phyloP scores from a whole-genome alignment of 2,797 vertebrate genomes.

The Triplophysa yarkandensis region DNA sequence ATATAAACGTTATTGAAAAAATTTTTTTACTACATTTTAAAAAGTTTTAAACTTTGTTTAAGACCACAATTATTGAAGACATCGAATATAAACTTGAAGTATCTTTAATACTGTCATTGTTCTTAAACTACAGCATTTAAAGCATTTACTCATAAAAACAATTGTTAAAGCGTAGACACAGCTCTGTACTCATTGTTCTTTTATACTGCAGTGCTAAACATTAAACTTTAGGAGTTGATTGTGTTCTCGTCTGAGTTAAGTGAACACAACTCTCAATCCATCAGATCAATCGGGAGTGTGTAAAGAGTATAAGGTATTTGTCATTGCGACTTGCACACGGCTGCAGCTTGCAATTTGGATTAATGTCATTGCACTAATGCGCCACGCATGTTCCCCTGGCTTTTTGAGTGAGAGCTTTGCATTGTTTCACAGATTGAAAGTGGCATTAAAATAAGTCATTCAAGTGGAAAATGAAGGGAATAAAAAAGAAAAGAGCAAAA shows the following conservation, averaged over 20 bases:
- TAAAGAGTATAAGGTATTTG: constrained; percentile 66
- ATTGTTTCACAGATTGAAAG: constrained; percentile 52
- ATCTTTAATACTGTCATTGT: neutral
- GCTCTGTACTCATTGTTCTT: neutral
- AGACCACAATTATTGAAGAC: no score
- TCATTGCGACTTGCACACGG: constrained; percentile 56
- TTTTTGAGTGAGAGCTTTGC: constrained; percentile 40
- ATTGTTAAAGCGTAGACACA: neutral
- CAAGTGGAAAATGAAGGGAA: constrained; percentile 39
- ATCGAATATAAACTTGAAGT: no score
- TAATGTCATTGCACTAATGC: constrained; percentile 56
- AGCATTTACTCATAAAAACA: neutral
- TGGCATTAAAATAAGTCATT: constrained; percentile 46
- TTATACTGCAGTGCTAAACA: constrained; percentile 3
- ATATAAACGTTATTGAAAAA: no score
- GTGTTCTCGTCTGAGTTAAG: constrained; percentile 64
- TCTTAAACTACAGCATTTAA: neutral
- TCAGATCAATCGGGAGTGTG: constrained; percentile 77
- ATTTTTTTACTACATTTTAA: no score
- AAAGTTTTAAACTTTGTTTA: no score
- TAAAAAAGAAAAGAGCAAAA: neutral
- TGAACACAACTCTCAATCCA: constrained; percentile 69
- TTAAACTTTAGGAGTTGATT: neutral
- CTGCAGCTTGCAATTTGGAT: constrained; percentile 58
- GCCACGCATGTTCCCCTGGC: constrained; percentile 34